Evolutionary conservation across 1,140 invertebrate species (phyloP).

Genomic region (Polypedilum pembai): DNA sequence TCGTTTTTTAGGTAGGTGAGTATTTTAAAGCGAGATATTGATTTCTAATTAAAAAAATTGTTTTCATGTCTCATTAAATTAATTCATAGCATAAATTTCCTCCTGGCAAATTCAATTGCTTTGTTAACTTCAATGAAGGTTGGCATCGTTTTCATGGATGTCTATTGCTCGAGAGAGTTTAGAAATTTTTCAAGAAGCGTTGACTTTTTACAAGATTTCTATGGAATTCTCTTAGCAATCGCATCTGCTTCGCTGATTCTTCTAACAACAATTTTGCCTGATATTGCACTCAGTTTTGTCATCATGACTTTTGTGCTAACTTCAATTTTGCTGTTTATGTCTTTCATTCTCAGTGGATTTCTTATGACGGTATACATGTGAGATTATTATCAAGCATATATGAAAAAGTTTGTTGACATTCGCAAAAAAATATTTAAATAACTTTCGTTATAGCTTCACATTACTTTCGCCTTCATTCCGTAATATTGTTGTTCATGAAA

Average conservation of each 20-base stretch:
- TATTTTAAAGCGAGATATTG: neutral
- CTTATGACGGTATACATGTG: neutral
- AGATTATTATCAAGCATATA: neutral
- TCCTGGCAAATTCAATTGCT: neutral
- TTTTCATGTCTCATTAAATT: neutral
- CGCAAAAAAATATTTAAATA: too few relatives aligned
- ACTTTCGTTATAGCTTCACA: too few relatives aligned
- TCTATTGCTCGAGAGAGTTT: neutral
- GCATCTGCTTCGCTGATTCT: neutral
- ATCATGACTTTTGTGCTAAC: neutral
- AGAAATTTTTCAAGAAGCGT: neutral
- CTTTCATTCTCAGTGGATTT: neutral
- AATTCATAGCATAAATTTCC: neutral
- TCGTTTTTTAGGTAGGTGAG: neutral
- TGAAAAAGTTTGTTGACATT: too few relatives aligned
- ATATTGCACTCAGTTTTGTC: neutral
- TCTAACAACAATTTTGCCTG: neutral
- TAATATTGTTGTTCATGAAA: too few relatives aligned
- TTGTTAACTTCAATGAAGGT: neutral
- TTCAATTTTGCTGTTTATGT: neutral
- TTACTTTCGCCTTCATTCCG: too few relatives aligned
- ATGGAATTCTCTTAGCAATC: neutral
- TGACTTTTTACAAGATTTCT: neutral
- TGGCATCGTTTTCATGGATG: neutral
- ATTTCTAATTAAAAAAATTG: neutral